These are phyloP conservation scores for Aix galericulata DNA, from an alignment of 2,113 vertebrate species.

Conservation along the genomic window DNA sequence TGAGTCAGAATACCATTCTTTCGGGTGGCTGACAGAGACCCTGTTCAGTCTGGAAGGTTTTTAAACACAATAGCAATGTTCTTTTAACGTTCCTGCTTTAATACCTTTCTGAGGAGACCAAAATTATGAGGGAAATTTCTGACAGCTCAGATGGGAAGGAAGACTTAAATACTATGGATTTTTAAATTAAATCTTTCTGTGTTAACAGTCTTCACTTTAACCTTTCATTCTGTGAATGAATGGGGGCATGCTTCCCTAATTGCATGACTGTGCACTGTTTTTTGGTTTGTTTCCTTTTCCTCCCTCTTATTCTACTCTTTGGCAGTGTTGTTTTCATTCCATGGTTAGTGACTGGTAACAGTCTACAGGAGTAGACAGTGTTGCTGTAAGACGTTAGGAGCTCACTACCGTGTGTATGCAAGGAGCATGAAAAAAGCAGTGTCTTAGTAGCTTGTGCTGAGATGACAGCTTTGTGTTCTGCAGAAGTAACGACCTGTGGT, in stretches of 20 bases:
- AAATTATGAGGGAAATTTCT: slow-evolving; percentile 6
- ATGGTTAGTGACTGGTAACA: background rate
- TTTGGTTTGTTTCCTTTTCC: background rate
- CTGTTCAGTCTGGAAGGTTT: background rate
- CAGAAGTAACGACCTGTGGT: background rate
- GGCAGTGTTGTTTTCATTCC: background rate
- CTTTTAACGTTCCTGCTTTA: background rate
- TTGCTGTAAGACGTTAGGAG: background rate
- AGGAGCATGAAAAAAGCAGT: background rate
- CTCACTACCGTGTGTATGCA: rapidly evolving
- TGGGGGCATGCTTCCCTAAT: background rate
- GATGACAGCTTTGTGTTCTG: background rate
- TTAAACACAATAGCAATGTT: background rate
- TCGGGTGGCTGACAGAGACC: background rate
- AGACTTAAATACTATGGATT: background rate
- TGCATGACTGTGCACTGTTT: background rate
- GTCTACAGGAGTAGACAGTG: background rate
- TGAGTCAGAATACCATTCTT: background rate
- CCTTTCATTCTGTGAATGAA: background rate
- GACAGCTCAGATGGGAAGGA: background rate
- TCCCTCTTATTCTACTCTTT: background rate
- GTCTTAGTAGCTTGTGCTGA: background rate
- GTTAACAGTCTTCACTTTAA: background rate
- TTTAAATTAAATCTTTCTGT: background rate
- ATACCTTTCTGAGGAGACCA: background rate